Percentiles rank a stretch among this genome's conserved stretches.
Conservation (phyloP, 30 jellyfish, hydroid and myxozoan species). For the Aurelia sp. region DNA sequence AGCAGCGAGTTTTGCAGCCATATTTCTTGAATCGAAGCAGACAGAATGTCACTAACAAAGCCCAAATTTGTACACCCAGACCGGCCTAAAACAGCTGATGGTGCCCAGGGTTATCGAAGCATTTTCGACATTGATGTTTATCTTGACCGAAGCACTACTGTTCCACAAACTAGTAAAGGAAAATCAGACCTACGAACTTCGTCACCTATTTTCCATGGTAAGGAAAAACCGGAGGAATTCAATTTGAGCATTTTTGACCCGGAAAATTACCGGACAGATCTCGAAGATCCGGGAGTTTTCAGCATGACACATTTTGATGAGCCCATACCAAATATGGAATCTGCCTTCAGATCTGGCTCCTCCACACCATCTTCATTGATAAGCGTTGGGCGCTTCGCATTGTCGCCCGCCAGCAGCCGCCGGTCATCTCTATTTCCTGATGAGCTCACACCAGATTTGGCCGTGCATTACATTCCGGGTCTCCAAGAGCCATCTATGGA, state of each 20-base stretch:
- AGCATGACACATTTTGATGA: constrained; percentile 84
- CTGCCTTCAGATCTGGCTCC: constrained; percentile 59
- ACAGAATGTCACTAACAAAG: constrained; percentile 62
- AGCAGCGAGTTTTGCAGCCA: not conserved
- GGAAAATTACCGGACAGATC: constrained; percentile 38
- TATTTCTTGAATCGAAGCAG: not conserved
- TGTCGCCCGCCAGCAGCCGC: constrained; percentile 56
- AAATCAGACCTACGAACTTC: constrained; percentile 57
- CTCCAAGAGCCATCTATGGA: constrained; percentile 69
- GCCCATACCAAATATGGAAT: constrained; percentile 67
- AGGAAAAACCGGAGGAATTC: constrained; percentile 62
- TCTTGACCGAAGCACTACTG: constrained; percentile 13
- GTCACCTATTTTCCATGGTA: constrained; percentile 69
- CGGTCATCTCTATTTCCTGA: constrained; percentile 69
- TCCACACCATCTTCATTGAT: constrained; percentile 68
- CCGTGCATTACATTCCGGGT: constrained; percentile 66
- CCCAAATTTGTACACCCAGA: constrained; percentile 68
- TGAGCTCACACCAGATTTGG: constrained; percentile 54
- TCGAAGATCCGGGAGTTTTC: constrained; percentile 79
- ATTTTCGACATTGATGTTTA: constrained; percentile 70
- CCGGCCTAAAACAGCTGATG: constrained; percentile 5
- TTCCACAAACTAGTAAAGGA: not conserved
- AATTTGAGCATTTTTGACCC: constrained; percentile 63
- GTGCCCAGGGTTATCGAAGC: constrained; percentile 24
- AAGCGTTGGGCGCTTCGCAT: constrained; percentile 71